Evolutionary conservation across 2,888 invertebrate species (phyloP), one percentile per base, ranked within the genome.

Genomic region (Amiota communis): DNA sequence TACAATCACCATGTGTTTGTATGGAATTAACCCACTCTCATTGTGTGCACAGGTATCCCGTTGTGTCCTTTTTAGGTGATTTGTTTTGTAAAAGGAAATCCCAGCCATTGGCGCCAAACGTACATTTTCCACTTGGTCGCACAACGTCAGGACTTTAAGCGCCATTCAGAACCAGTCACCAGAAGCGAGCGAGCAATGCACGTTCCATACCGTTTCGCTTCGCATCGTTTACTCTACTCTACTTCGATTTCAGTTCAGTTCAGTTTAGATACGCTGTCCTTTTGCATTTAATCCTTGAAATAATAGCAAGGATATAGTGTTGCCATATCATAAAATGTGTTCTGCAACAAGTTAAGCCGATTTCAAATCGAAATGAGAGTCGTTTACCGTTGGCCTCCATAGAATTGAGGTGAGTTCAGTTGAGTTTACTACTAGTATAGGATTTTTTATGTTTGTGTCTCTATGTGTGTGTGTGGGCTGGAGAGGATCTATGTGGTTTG

Each of bases 231-330:
- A 78, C 36, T 36, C 2, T 6, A 36, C 36, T 36, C 36, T 6
- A 36, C 36, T 6, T 6, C 72, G 78, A 79, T 73, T 70, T 36
- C 8, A 36, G 36, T 36, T 36, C 36, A 36, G 36, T 36, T 36
- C 36, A 36, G 78, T 77, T 79, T 59, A 15, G 17, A 12, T 23
- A 6, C 79, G 84, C 76, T 77, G 78, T 78, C 78, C 83, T 77
- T 80, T 84, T 78, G 74, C 78, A 83, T 81, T 75, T 86, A 86
- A 83, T 86, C 83, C 86, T 78, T 78, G 85, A 86, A 83, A 86
- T 83, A 83, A 83, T 83, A 86, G 86, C 85, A 75, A 74, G 83
- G 85, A 84, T 86, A 84, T 79, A 83, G 63, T 73, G 76, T 72
- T 77, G 84, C 77, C 79, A 79, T 81, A 78, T 78, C 86, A 83